Base-by-base conservation (phyloP, 2,797 vertebrate genomes). In the Aeoliscus strigatus region DNA sequence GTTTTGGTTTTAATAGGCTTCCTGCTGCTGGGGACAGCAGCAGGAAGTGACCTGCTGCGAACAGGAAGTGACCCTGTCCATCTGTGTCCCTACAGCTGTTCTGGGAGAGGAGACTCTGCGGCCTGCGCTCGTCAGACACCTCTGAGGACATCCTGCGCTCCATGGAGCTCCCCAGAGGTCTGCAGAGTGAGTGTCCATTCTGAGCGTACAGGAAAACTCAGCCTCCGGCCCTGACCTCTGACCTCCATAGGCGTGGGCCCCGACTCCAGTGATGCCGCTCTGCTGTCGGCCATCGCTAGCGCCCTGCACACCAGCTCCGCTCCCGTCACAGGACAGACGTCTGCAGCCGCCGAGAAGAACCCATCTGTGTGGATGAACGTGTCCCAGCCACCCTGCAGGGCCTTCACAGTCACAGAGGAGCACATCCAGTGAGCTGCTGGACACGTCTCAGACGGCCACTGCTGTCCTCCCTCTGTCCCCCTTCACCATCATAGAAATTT, bases 41-140 rank as follows among this genome's bases (percentile, higher is more conserved):
- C 6, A 21, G 18, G 18, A 21, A 21, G 18, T 21, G 3, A 6
- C 3, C 6, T 21, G 18, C 3, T 6, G 6, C 6, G 3, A 21
- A 9, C 24, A 25, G 24, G 5, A 25, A 9, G 5, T 7, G 24
- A 25, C 24, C 6, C 8, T 9, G 1, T 14, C 5, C 56, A 5
- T 31, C 2, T 55, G 23, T 41, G 6, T 51, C 24, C 30, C 38
- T 66, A 53, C 61, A 97, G 94, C 86, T 97, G 35, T 97, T 97
- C 62, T 97, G 94, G 94, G 94, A 97, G 83, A 92, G 90, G 80
- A 84, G 94, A 55, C 81, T 97, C 67, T 92, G 93, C 84, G 94
- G 93, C 41, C 85, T 96, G 56, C 88, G 89, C 18, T 90, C 93
- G 0, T 93, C 89, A 2, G 94, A 95, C 38, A 81, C 94, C 60